phyloP scores from a whole-genome alignment of 1,140 invertebrate species.

The Holotrichia oblita region DNA sequence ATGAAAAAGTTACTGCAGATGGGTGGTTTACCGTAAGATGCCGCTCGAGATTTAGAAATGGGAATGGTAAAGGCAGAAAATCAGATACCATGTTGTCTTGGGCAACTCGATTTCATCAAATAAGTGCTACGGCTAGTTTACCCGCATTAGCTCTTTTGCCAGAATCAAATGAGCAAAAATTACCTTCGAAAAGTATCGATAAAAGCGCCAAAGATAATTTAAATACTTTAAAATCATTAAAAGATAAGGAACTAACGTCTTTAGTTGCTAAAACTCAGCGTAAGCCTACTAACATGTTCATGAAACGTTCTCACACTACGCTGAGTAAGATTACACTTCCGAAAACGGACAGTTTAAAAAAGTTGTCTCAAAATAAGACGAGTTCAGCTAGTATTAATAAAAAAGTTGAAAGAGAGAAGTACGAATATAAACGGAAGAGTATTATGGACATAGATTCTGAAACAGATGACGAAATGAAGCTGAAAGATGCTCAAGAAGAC shows the following conservation, averaged over 20 bases:
- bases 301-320: constrained; percentile 54
- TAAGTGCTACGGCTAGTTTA: constrained; percentile 72
- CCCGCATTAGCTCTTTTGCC: constrained; percentile 67
- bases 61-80: constrained; percentile 53
- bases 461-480: constrained; percentile 60
- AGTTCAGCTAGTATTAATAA: constrained; percentile 55
- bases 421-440: constrained; percentile 43
- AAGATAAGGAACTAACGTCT: constrained; percentile 52
- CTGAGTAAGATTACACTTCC: constrained; percentile 47
- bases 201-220: constrained; percentile 59
- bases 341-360: constrained; percentile 37
- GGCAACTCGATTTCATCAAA: constrained; percentile 73
- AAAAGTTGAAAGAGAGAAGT: constrained; percentile 48
- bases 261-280: constrained; percentile 25
- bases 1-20: constrained; percentile 65
- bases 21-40: constrained; percentile 75
- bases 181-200: constrained; percentile 51
- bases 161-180: constrained; percentile 56
- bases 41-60: constrained; percentile 63
- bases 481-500: constrained; percentile 57
- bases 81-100: constrained; percentile 65
- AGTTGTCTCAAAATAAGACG: constrained; percentile 54
- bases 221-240: constrained; percentile 66
- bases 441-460: constrained; percentile 56
- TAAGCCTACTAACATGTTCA: constrained; percentile 45